These are phyloP conservation scores for Neoaliturus tenellus DNA, from an alignment of 2,888 invertebrate genomes.

Conservation along the genomic window DNA sequence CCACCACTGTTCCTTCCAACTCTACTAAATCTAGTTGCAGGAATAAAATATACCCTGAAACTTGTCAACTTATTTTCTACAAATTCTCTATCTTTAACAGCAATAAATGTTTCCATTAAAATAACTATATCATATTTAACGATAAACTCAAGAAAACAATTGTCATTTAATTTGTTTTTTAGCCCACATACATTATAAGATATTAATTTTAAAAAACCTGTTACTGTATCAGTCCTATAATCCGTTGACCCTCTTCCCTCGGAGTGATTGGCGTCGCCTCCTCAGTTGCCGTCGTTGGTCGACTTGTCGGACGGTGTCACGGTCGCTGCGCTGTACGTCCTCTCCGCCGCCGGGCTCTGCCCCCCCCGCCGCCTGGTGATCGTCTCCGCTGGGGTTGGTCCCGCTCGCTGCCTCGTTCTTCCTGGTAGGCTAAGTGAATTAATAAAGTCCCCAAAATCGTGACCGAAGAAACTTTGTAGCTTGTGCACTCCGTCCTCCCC, in stretches of 20 bases:
- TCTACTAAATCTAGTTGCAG: background rate
- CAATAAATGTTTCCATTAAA: conserved; percentile 32
- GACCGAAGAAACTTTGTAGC: too few species aligned
- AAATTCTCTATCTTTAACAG: background rate
- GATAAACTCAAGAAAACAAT: background rate
- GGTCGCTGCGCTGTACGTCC: background rate
- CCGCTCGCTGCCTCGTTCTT: too few species aligned
- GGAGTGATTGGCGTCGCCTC: conserved; percentile 2
- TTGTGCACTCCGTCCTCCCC: too few species aligned
- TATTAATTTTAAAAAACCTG: background rate
- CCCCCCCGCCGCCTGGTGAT: background rate
- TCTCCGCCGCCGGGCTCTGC: background rate
- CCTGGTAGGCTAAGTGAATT: too few species aligned
- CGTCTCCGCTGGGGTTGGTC: background rate
- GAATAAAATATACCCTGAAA: background rate
- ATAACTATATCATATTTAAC: background rate
- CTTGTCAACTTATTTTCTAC: background rate
- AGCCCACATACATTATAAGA: conserved; percentile 35
- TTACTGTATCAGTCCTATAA: background rate
- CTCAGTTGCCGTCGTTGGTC: background rate
- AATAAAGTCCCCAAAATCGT: too few species aligned
- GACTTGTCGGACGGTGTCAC: too few species aligned
- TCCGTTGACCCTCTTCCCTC: background rate
- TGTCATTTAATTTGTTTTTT: background rate
- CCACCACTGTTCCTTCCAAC: conserved; percentile 30